Evolutionary conservation across 2,888 invertebrate species (phyloP).

Genomic region (Pegoplata infirma): DNA sequence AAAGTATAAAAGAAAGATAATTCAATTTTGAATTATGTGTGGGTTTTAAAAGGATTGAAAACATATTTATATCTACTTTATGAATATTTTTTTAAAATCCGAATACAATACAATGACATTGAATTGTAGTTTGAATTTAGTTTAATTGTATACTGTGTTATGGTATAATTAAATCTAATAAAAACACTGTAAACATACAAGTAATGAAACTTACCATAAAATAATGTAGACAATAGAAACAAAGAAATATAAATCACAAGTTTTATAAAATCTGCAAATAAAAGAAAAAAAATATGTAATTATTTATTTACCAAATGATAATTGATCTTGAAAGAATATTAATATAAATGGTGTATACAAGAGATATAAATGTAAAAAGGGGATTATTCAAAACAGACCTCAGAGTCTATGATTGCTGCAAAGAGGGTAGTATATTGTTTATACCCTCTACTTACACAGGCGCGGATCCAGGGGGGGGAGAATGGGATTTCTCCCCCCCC

Average conservation of each 20-base stretch:
- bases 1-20: background rate
- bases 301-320: constrained; percentile 8
- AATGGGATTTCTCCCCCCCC: too few relatives aligned
- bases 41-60: background rate
- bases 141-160: constrained; percentile 12
- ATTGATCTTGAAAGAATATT: background rate
- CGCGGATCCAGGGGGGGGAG: too few relatives aligned
- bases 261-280: constrained; percentile 62
- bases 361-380: background rate
- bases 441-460: too few relatives aligned
- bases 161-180: background rate
- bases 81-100: background rate
- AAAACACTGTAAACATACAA: too few relatives aligned
- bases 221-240: constrained; percentile 46
- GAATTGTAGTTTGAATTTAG: constrained; percentile 35
- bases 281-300: constrained; percentile 29
- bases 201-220: constrained; percentile 64
- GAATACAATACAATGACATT: constrained; percentile 28
- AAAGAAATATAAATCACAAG: constrained; percentile 38
- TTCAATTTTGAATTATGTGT: background rate
- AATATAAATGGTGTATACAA: background rate
- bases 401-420: too few relatives aligned
- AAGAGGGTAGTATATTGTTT: too few relatives aligned
- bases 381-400: too few relatives aligned
- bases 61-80: background rate